phyloP scores from a whole-genome alignment of 2,888 invertebrate species.

The Danaus chrysippus region DNA sequence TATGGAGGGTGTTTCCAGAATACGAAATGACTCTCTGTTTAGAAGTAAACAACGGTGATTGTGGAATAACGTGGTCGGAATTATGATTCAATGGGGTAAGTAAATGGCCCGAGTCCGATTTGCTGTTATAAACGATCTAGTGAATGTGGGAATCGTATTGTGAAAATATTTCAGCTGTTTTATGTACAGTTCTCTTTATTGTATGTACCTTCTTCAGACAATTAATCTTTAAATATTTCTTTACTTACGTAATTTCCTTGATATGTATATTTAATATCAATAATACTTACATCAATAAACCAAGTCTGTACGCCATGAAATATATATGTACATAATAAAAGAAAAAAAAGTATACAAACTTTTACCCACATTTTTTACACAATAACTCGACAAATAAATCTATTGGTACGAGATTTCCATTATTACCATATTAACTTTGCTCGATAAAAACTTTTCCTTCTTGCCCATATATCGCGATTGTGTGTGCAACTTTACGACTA shows the following conservation, averaged over 20 bases:
- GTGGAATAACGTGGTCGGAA: constrained; percentile 23
- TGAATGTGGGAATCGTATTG: neutral
- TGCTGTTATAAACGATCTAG: constrained; percentile 3
- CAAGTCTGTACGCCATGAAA: neutral
- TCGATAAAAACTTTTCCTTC: constrained; percentile 20
- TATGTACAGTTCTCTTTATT: neutral
- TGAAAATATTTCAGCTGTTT: neutral
- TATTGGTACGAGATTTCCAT: constrained; percentile 17
- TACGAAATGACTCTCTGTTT: constrained; percentile 31
- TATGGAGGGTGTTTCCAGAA: constrained; percentile 21
- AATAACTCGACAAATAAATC: constrained; percentile 17
- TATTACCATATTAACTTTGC: constrained; percentile 24
- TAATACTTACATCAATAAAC: neutral
- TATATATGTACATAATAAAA: neutral
- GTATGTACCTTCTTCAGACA: neutral
- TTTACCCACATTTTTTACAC: neutral
- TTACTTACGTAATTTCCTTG: neutral
- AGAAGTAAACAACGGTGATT: constrained; percentile 29
- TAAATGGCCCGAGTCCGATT: constrained; percentile 3
- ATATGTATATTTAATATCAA: neutral
- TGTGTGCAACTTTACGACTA: constrained; percentile 22
- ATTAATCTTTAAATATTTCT: neutral
- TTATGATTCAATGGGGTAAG: constrained; percentile 22
- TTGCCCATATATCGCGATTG: constrained; percentile 12
- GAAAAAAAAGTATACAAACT: neutral